A percentile compares a stretch with the other conserved stretches of the same genome.
Conservation (phyloP, 2,797 vertebrate species). For the Gambelia wislizenii region DNA sequence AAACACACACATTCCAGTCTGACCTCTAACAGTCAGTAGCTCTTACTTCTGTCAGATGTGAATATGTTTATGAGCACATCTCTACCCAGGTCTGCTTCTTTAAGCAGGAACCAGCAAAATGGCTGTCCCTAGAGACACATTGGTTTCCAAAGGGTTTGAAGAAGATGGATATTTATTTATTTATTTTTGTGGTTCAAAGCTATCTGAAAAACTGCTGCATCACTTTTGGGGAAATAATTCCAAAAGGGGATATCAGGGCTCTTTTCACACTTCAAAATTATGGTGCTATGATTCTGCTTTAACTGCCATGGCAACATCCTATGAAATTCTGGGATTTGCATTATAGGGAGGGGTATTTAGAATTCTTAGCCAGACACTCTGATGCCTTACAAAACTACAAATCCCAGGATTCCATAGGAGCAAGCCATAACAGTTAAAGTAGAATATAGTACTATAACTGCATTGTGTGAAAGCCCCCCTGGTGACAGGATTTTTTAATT, state of each 20-base stretch:
- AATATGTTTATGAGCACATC: neutral
- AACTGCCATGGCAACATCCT: too few relatives aligned
- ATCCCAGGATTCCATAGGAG: too few relatives aligned
- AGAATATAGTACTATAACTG: too few relatives aligned
- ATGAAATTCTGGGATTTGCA: too few relatives aligned
- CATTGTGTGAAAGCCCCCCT: too few relatives aligned
- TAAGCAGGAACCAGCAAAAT: neutral
- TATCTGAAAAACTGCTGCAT: neutral
- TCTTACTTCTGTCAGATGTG: accelerated
- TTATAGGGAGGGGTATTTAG: too few relatives aligned
- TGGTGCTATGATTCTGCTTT: too few relatives aligned
- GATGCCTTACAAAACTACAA: too few relatives aligned
- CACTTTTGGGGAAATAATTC: neutral
- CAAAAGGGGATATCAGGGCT: neutral
- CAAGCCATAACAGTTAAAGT: too few relatives aligned
- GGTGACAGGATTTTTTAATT: too few relatives aligned
- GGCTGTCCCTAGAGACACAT: neutral
- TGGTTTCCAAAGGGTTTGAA: neutral
- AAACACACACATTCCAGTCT: neutral
- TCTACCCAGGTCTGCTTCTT: slow-evolving; percentile 1
- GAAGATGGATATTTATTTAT: neutral
- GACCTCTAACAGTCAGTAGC: neutral
- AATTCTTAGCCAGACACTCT: too few relatives aligned
- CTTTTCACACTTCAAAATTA: too few relatives aligned
- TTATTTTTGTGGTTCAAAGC: neutral